Evolutionary conservation across 2,113 vertebrate genomes (phyloP), one percentile per base, ranked within the genome.

Genomic region (Cyprinodon brontotheroides): DNA sequence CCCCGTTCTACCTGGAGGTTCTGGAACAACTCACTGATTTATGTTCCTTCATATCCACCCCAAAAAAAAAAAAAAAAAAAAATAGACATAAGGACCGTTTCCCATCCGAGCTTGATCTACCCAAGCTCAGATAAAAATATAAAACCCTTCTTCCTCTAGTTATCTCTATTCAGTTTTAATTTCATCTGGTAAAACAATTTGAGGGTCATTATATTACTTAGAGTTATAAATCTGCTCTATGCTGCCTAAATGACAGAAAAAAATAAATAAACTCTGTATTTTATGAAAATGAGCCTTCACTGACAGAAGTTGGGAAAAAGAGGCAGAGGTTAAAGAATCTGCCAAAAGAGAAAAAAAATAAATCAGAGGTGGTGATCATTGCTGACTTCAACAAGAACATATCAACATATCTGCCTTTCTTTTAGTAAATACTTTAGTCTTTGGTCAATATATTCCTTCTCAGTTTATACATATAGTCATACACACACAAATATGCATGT

Each of bases 391-490:
- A 84, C 80, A 57, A 91, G 74, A 87, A 91, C 88, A 86, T 74
- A 86, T 84, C 82, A 88, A 92, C 88, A 91, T 75, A 13, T 92
- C 88, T 89, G 84, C 84, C 86, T 90, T 87, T 86, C 83, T 92
- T 93, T 90, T 91, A 89, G 91, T 91, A 92, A 93, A 93, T 92
- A 94, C 90, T 93, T 93, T 92, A 91, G 93, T 94, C 93, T 94
- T 94, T 94, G 93, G 93, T 94, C 93, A 91, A 93, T 93, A 91
- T 92, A 87, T 83, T 92, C 88, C 86, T 91, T 87, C 82, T 90
- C 90, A 81, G 83, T 92, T 92, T 89, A 88, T 90, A 92, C 91
- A 93, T 86, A 92, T 91, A 92, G 72, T 89, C 89, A 89, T 93
- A 91, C 89, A 89, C 78, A 92, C 89, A 92, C 91, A 94, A 90